Conservation (phyloP, 2,888 invertebrate species). For the Eilema sororculum region DNA sequence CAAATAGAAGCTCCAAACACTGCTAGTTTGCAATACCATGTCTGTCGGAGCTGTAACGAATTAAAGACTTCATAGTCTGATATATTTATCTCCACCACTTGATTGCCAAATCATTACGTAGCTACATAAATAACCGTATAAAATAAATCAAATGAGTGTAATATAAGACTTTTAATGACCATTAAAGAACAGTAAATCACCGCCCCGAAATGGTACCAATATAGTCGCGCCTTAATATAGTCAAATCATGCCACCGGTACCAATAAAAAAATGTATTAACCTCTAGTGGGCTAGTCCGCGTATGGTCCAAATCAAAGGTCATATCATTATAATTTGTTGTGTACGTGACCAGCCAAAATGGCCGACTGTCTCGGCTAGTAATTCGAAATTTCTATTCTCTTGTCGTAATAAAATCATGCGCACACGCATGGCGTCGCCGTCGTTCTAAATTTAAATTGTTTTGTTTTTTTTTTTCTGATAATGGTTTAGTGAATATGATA, state of each 20-base stretch:
- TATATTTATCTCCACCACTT: background rate
- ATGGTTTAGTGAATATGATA: conserved; percentile 8
- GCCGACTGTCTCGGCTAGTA: conserved; percentile 69
- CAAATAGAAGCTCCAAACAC: no score
- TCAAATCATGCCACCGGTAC: conserved; percentile 73
- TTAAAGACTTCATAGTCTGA: no score
- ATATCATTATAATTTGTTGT: conserved; percentile 79
- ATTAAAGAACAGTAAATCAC: conserved; percentile 22
- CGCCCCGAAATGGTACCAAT: conserved; percentile 25
- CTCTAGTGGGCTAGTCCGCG: conserved; percentile 67
- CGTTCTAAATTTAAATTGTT: conserved; percentile 64
- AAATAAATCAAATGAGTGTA: conserved; percentile 1
- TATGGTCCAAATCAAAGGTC: conserved; percentile 80
- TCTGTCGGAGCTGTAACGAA: no score
- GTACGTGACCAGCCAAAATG: conserved; percentile 80
- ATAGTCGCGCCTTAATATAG: conserved; percentile 49
- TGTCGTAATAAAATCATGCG: conserved; percentile 82
- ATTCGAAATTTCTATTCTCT: conserved; percentile 83
- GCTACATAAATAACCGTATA: background rate
- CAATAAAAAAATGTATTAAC: conserved; percentile 80
- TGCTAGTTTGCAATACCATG: no score
- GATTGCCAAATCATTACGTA: background rate
- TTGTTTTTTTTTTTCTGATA: conserved; percentile 24
- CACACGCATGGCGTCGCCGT: conserved; percentile 63
- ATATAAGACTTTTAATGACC: conserved; percentile 7